Percentiles rank a stretch among this genome's conserved stretches.
These are phyloP conservation scores for Bos indicus DNA, from an alignment of 2,113 vertebrate species.

Conservation along the genomic window DNA sequence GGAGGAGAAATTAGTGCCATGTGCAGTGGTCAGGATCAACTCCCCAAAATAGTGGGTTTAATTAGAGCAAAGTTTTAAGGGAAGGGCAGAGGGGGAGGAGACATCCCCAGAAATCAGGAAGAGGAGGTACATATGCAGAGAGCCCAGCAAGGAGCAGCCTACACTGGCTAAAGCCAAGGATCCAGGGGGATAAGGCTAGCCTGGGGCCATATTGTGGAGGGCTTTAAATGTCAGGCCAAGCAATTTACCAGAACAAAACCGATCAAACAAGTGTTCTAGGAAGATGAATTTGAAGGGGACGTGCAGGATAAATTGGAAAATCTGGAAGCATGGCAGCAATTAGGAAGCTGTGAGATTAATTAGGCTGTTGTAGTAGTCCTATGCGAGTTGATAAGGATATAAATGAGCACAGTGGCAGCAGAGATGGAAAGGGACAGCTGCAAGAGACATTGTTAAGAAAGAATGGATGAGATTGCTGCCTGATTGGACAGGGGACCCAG, in stretches of 20 bases:
- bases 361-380: conserved; percentile 27
- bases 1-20: not conserved
- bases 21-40: conserved; percentile 28
- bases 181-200: not conserved
- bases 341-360: conserved; percentile 57
- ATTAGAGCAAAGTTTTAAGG: conserved; percentile 15
- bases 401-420: conserved; percentile 39
- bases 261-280: conserved; percentile 65
- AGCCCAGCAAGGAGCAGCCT: not conserved
- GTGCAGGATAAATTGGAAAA: conserved; percentile 42
- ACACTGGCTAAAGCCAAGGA: not conserved
- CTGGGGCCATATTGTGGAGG: conserved; percentile 36
- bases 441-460: conserved; percentile 38
- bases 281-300: conserved; percentile 59
- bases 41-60: conserved; percentile 44
- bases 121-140: not conserved
- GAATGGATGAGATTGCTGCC: conserved; percentile 38
- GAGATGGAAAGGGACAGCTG: conserved; percentile 47
- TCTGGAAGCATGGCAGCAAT: conserved; percentile 43
- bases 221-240: conserved; percentile 56
- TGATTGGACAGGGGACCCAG: conserved; percentile 61
- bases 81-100: not conserved
- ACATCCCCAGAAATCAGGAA: not conserved
- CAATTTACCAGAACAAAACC: conserved; percentile 39
- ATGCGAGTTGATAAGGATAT: conserved; percentile 33